Conservation (phyloP, 2,888 invertebrate species). For the Notocelia uddmanniana region DNA sequence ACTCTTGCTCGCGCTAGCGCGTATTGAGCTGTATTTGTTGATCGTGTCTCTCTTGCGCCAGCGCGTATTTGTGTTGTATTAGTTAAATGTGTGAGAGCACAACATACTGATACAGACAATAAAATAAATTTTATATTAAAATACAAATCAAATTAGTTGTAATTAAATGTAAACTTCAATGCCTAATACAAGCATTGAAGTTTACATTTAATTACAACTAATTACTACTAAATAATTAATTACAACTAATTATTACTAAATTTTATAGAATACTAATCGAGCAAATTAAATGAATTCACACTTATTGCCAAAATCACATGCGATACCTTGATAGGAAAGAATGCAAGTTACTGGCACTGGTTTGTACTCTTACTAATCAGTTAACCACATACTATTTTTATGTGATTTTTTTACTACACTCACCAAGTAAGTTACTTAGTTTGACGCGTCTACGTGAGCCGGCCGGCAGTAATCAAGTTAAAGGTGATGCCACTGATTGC, state of each 20-base stretch:
- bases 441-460: background rate
- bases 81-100: background rate
- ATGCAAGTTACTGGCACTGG: too few species aligned
- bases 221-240: too few species aligned
- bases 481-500: background rate
- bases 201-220: too few species aligned
- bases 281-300: too few species aligned
- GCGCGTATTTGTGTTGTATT: background rate
- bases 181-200: too few species aligned
- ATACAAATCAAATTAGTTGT: too few species aligned
- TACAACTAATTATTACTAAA: too few species aligned
- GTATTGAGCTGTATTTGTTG: background rate
- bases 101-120: background rate
- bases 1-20: background rate
- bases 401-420: background rate
- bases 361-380: background rate
- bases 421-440: background rate
- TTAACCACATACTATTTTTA: background rate
- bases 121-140: too few species aligned
- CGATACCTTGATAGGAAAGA: too few species aligned
- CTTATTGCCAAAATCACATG: background rate
- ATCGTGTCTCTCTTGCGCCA: background rate
- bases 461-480: slow-evolving; percentile 5
- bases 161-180: too few species aligned
- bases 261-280: too few species aligned